These are phyloP conservation scores for Brachionus asplanchnoidis DNA, from an alignment of 1,140 invertebrate genomes.

Conservation along the genomic window DNA sequence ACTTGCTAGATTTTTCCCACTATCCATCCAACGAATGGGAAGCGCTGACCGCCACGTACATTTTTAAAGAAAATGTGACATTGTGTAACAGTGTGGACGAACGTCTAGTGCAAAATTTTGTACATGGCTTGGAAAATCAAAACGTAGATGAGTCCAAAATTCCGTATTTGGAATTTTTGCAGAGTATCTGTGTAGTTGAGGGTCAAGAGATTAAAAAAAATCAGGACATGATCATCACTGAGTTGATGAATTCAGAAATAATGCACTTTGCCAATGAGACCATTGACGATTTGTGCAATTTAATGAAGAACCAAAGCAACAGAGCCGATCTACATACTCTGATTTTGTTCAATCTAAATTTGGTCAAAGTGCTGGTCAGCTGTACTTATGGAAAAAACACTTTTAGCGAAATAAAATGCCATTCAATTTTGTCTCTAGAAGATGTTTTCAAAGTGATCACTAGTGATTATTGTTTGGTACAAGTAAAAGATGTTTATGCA, in stretches of 20 bases:
- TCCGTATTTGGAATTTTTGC: slow-evolving; percentile 89
- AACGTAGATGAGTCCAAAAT: slow-evolving; percentile 69
- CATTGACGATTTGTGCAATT: slow-evolving; percentile 38
- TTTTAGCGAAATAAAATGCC: slow-evolving; percentile 97
- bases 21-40: slow-evolving; percentile 59
- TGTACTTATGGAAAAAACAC: slow-evolving; percentile 99
- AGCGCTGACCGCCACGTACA: slow-evolving; percentile 87
- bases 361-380: slow-evolving; percentile 85
- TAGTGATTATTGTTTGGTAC: slow-evolving; percentile 69
- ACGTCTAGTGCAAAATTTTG: slow-evolving; percentile 92
- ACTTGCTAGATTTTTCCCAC: slow-evolving; percentile 83
- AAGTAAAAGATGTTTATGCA: slow-evolving; percentile 96
- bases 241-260: slow-evolving; percentile 63
- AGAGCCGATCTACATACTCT: slow-evolving; percentile 72
- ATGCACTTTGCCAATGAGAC: background rate
- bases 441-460: slow-evolving; percentile 92
- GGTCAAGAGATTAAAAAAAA: slow-evolving; percentile 88
- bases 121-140: slow-evolving; percentile 92
- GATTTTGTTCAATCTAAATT: slow-evolving; percentile 86
- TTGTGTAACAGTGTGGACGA: slow-evolving; percentile 92
- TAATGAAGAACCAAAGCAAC: slow-evolving; percentile 63
- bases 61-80: slow-evolving; percentile 88
- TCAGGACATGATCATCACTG: slow-evolving; percentile 92
- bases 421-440: slow-evolving; percentile 87
- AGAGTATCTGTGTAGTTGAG: slow-evolving; percentile 92